These are phyloP conservation scores for Eristalinus aeneus DNA, from an alignment of 2,888 invertebrate genomes.

Conservation along the genomic window DNA sequence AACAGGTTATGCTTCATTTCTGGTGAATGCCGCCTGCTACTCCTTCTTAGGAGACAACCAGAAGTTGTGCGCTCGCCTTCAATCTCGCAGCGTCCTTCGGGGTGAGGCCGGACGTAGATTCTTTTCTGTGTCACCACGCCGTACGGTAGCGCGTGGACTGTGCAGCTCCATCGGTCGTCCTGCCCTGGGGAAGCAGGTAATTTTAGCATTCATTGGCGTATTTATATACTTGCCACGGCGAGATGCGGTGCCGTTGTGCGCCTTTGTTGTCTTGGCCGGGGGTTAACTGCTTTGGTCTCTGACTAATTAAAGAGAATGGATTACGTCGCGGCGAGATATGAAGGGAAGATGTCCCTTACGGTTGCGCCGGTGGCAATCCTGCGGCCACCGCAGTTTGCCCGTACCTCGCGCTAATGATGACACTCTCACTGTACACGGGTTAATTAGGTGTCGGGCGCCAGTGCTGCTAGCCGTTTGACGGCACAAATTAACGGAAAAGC, in stretches of 20 bases:
- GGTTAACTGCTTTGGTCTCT: slow-evolving; percentile 49
- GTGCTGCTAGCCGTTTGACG: slow-evolving; percentile 1
- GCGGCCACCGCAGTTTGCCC: slow-evolving; percentile 40
- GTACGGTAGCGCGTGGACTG: slow-evolving; percentile 31
- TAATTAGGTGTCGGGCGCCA: slow-evolving; percentile 53
- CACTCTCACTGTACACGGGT: slow-evolving; percentile 52
- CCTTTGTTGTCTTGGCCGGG: slow-evolving; percentile 23
- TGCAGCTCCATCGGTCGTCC: background rate
- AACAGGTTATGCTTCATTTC: slow-evolving; percentile 54
- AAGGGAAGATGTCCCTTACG: slow-evolving; percentile 17
- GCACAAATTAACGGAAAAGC: slow-evolving; percentile 11
- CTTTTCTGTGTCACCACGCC: slow-evolving; percentile 51
- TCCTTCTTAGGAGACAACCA: slow-evolving; percentile 14
- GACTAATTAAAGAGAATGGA: slow-evolving; percentile 65
- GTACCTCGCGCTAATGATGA: slow-evolving; percentile 63
- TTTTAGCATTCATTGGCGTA: slow-evolving; percentile 57
- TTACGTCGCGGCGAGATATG: slow-evolving; percentile 35
- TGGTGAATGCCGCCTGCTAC: background rate
- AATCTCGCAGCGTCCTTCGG: slow-evolving; percentile 16
- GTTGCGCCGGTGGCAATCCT: slow-evolving; percentile 56
- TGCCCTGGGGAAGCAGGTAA: slow-evolving; percentile 58
- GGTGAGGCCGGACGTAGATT: slow-evolving; percentile 7
- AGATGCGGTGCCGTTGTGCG: background rate
- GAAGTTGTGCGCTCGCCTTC: slow-evolving; percentile 26
- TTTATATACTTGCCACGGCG: slow-evolving; percentile 52